phyloP scores from a whole-genome alignment of 2,113 vertebrate genomes.

The Sceloporus tristichus region DNA sequence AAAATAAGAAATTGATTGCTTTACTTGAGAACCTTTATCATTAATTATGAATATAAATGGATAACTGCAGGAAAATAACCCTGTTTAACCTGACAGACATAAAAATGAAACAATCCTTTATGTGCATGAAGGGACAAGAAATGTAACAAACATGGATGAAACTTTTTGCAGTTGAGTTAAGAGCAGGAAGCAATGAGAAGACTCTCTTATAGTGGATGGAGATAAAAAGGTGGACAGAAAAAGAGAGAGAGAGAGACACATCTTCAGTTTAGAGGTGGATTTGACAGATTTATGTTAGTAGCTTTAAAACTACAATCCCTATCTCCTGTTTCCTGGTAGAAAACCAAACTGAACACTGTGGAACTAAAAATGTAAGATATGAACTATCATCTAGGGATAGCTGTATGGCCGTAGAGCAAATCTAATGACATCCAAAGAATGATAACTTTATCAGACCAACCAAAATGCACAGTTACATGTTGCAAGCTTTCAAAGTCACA shows the following conservation, averaged over 20 bases:
- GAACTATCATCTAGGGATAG: too few species aligned
- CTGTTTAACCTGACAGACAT: constrained; percentile 5
- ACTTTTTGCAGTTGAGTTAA: constrained; percentile 48
- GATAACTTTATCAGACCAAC: too few species aligned
- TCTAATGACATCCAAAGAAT: too few species aligned
- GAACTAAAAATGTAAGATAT: too few species aligned
- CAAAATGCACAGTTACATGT: too few species aligned
- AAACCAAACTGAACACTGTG: not conserved
- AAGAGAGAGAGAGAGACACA: not conserved
- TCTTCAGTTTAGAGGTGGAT: constrained; percentile 15
- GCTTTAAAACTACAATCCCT: too few species aligned
- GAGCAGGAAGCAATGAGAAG: constrained; percentile 42
- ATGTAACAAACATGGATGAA: constrained; percentile 30
- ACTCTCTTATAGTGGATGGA: not conserved
- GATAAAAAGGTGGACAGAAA: not conserved
- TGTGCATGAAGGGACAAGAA: constrained; percentile 45
- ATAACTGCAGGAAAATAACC: constrained; percentile 20
- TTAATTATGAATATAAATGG: constrained; percentile 44
- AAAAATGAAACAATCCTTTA: constrained; percentile 25
- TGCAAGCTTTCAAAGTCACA: too few species aligned
- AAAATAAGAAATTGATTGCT: constrained; percentile 13
- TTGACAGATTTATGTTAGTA: not conserved
- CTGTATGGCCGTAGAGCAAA: too few species aligned
- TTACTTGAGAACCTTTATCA: constrained; percentile 39
- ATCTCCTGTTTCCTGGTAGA: too few species aligned